These are phyloP conservation scores for Catajapyx aquilonaris DNA, from an alignment of 1,140 invertebrate genomes.

Conservation along the genomic window DNA sequence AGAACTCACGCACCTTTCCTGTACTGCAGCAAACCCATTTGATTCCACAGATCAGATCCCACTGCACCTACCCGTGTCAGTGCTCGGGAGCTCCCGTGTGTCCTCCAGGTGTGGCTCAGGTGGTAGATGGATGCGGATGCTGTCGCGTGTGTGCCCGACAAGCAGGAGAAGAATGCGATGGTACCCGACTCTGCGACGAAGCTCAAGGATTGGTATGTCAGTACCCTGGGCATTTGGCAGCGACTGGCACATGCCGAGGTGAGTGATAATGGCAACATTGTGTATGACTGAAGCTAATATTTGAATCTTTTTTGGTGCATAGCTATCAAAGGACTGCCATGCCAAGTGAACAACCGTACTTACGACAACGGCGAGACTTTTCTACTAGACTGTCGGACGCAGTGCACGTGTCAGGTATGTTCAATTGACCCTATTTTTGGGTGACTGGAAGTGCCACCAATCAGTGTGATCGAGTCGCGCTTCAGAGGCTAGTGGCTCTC, in stretches of 20 bases:
- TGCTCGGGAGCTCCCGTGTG: conserved; percentile 14
- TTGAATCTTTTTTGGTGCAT: conserved; percentile 7
- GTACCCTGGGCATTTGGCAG: conserved; percentile 12
- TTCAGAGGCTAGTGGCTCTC: too few species aligned
- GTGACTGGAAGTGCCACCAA: too few species aligned
- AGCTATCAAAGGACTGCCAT: conserved; percentile 20
- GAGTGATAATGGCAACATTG: conserved; percentile 1
- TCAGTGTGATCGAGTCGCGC: too few species aligned
- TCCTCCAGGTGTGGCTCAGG: conserved; percentile 18
- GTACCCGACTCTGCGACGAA: conserved; percentile 19
- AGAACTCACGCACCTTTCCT: too few species aligned
- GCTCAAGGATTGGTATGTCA: conserved; percentile 19
- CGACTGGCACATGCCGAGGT: conserved; percentile 20
- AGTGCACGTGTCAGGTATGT: conserved; percentile 43
- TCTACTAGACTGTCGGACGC: conserved; percentile 37
- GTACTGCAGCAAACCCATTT: too few species aligned
- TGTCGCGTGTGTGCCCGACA: conserved; percentile 27
- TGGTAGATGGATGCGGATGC: conserved; percentile 27
- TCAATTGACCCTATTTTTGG: too few species aligned
- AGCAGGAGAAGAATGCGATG: conserved; percentile 22
- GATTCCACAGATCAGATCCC: conserved; percentile 8
- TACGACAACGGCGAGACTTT: conserved; percentile 42
- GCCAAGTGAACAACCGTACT: conserved; percentile 31
- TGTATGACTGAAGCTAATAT: neutral
- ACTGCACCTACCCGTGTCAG: conserved; percentile 17